Base-by-base conservation (phyloP, 2,888 invertebrate genomes). In the Mimumesa dahlbomi region DNA sequence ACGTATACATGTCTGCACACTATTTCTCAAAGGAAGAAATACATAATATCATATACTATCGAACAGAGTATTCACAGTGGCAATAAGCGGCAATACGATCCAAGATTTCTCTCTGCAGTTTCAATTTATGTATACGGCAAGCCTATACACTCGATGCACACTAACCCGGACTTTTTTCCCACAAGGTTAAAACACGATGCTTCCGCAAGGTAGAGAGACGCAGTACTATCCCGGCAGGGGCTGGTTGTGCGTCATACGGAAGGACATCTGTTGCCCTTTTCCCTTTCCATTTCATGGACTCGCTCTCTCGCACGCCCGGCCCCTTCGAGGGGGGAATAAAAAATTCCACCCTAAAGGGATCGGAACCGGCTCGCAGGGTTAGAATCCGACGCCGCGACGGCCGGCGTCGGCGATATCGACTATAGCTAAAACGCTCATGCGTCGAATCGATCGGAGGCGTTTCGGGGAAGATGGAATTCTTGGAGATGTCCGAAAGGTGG, bases 181-280 rank as follows among this genome's bases (percentile, higher is more conserved):
- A 56, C 38, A 11, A 14, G 29, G 25, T 40, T 54, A 63, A 7
- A 31, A 14, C 57, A 42, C 72, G 4, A 43, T 46, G 59, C 68
- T 73, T 70, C 75, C 73, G 73, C 62, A 48, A 72, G 67, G 64
- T 54, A 65, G 66, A 46, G 69, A 52, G 70, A 52, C 73, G 77
- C 68, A 57, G 69, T 68, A 81, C 76, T 81, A 72, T 64, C 69
- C 48, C 34, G 45, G 70, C 62, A 62, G 73, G 80, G 70, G 77
- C 48, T 43, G 61, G 52, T 70, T 73, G 75, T 83, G 82, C 82
- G 82, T 83, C 83, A 83, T 82, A 69, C 73, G 77, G 73, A 69
- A 73, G 83, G 80, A 82, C 82, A 82, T 82, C 82, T 82, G 83
- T 80, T 83, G 80, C 74, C 82, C 82, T 78, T 75, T 65, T 79